A percentile compares a stretch with the other conserved stretches of the same genome.
These are phyloP conservation scores for Odobenus rosmarus DNA, from an alignment of 2,113 vertebrate genomes.

Conservation along the genomic window DNA sequence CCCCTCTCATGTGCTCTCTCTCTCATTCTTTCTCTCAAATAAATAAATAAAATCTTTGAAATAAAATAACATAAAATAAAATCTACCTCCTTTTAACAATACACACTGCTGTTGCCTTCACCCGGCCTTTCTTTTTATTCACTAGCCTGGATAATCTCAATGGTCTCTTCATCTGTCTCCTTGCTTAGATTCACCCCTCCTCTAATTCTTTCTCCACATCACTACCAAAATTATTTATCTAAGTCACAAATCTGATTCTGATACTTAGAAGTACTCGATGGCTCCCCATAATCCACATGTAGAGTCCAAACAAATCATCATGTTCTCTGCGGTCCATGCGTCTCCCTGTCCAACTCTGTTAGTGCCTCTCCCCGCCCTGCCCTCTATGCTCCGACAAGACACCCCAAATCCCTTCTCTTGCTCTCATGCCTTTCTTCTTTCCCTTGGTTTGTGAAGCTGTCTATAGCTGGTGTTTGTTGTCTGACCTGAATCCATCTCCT, in stretches of 20 bases:
- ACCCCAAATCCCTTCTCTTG: not conserved
- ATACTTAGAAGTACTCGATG: not conserved
- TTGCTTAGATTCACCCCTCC: not conserved
- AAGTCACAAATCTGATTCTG: not conserved
- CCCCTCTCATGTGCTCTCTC: too few species aligned
- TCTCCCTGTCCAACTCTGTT: not conserved
- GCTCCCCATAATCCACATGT: accelerated
- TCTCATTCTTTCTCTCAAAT: too few species aligned
- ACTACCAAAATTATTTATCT: not conserved
- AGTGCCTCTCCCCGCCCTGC: not conserved
- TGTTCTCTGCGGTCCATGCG: too few species aligned
- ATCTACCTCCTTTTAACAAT: not conserved
- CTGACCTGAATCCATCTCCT: not conserved
- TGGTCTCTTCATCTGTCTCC: not conserved
- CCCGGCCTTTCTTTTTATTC: not conserved
- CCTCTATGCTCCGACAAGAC: not conserved
- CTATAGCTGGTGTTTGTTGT: not conserved
- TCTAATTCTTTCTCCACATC: not conserved
- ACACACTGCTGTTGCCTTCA: too few species aligned
- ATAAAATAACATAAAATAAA: not conserved
- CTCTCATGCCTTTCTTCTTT: not conserved
- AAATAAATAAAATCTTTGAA: too few species aligned
- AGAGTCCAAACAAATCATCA: not conserved
- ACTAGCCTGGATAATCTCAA: not conserved
- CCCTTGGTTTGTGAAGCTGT: not conserved